These are phyloP conservation scores for Acrocera orbiculus DNA, from an alignment of 2,888 invertebrate species.

Conservation along the genomic window DNA sequence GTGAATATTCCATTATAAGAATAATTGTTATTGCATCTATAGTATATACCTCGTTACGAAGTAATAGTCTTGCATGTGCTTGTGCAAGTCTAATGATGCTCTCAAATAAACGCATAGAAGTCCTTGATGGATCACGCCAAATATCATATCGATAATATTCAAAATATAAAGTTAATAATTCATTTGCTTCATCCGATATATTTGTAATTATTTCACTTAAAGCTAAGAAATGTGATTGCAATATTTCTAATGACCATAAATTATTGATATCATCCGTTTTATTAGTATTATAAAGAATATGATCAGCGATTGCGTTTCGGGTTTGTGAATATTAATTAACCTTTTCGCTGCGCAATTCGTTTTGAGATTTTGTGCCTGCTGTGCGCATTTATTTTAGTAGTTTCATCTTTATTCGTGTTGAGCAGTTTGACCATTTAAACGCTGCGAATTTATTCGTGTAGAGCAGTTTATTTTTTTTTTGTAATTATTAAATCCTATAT, in stretches of 20 bases:
- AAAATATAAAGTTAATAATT: slow-evolving; percentile 57
- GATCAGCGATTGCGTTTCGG: too few relatives aligned
- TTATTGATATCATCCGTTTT: too few relatives aligned
- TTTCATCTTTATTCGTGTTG: too few relatives aligned
- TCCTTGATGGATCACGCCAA: slow-evolving; percentile 54
- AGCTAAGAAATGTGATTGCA: slow-evolving; percentile 56
- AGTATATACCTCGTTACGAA: slow-evolving; percentile 47
- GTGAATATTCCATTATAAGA: slow-evolving; percentile 42
- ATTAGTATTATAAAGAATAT: too few relatives aligned
- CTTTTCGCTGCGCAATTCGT: too few relatives aligned
- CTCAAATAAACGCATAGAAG: slow-evolving; percentile 71
- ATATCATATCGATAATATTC: slow-evolving; percentile 50
- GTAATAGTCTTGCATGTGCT: slow-evolving; percentile 77
- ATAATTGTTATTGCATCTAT: slow-evolving; percentile 68
- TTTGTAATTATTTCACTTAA: slow-evolving; percentile 49
- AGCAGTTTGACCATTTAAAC: too few relatives aligned
- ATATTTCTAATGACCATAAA: slow-evolving; percentile 36
- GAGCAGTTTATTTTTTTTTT: too few relatives aligned
- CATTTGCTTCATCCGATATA: slow-evolving; percentile 50
- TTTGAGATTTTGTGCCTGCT: too few relatives aligned
- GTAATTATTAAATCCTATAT: too few relatives aligned
- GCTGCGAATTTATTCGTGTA: too few relatives aligned
- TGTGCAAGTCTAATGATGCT: slow-evolving; percentile 72
- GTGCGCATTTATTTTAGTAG: too few relatives aligned
- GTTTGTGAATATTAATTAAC: too few relatives aligned